Conservation (phyloP, 1,140 invertebrate species). For the Bathynomus jamesi region DNA sequence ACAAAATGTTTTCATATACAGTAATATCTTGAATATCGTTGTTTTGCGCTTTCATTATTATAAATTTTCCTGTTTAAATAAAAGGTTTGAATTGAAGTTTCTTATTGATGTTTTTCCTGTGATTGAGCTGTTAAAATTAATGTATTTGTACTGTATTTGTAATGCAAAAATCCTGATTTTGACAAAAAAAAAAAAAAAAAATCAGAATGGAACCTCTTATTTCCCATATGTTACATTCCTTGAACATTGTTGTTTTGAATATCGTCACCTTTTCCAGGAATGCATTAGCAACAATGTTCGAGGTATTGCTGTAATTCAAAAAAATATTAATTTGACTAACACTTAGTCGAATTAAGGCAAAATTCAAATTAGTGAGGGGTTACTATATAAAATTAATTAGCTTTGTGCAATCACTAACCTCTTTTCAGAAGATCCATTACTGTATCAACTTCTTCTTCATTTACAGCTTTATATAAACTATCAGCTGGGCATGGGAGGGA, state of each 20-base stretch:
- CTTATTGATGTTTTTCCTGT: too few relatives aligned
- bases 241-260: not conserved
- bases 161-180: too few relatives aligned
- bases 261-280: not conserved
- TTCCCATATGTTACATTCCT: not conserved
- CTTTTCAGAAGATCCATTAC: slow-evolving; percentile 37
- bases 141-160: too few relatives aligned
- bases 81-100: too few relatives aligned
- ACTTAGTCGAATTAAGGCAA: not conserved
- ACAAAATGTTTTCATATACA: too few relatives aligned
- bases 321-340: not conserved
- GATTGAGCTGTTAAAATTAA: too few relatives aligned
- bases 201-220: too few relatives aligned
- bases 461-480: slow-evolving; percentile 37
- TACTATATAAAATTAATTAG: not conserved
- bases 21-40: too few relatives aligned
- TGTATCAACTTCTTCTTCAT: slow-evolving; percentile 34
- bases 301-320: too few relatives aligned
- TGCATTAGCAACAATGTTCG: not conserved
- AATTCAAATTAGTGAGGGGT: not conserved
- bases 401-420: slow-evolving; percentile 25
- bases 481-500: slow-evolving; percentile 35
- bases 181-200: too few relatives aligned
- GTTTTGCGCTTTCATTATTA: too few relatives aligned
- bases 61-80: too few relatives aligned